Conservation (phyloP, 2,113 vertebrate genomes). For the Eidolon helvum region DNA sequence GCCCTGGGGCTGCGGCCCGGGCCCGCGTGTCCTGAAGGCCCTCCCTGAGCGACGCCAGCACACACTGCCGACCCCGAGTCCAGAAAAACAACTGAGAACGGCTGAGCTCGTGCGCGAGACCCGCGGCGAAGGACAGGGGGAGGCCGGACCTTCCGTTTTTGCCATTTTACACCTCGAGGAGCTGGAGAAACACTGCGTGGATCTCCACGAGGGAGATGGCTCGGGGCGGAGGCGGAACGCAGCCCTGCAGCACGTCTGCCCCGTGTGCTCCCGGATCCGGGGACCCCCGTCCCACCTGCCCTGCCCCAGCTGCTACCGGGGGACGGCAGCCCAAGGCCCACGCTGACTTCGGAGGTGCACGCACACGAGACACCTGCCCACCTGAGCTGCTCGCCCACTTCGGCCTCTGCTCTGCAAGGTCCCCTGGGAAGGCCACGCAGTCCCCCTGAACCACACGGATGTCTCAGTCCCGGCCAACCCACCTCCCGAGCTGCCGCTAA, state of each 20-base stretch:
- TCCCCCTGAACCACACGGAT: too few relatives aligned
- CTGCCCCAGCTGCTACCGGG: accelerated
- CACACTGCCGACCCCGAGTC: accelerated
- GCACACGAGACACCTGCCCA: too few relatives aligned
- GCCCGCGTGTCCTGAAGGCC: background rate
- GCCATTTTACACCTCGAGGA: too few relatives aligned
- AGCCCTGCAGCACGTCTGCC: accelerated
- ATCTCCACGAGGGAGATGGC: accelerated
- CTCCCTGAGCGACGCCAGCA: background rate
- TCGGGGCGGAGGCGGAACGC: background rate
- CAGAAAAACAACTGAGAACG: too few relatives aligned
- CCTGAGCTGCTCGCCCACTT: too few relatives aligned
- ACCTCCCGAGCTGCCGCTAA: too few relatives aligned
- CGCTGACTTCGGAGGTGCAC: background rate
- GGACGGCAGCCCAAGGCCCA: accelerated
- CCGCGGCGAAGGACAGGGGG: background rate
- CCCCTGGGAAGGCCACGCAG: too few relatives aligned
- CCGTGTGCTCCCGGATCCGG: accelerated
- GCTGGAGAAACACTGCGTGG: accelerated
- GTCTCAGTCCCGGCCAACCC: too few relatives aligned
- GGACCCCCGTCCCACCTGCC: background rate
- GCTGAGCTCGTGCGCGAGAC: accelerated
- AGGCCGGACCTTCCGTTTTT: accelerated
- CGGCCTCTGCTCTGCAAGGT: too few relatives aligned
- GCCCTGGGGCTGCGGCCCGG: background rate